Evolutionary conservation across 1,140 invertebrate genomes (phyloP), one percentile per base, ranked within the genome.

Genomic region (Nomia melanderi): DNA sequence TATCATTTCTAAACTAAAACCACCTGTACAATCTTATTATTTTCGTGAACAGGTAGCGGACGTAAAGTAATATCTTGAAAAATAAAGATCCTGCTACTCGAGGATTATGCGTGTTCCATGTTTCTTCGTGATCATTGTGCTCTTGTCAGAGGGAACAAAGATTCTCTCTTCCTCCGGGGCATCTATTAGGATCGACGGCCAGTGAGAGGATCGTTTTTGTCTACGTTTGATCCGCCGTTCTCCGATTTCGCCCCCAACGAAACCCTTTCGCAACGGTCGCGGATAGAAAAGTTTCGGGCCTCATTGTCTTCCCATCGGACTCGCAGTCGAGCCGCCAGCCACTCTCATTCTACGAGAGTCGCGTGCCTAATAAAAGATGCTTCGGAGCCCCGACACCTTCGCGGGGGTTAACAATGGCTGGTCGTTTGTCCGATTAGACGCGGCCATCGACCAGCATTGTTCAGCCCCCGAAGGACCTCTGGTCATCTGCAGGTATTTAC

Each of bases 371-470:
- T 86, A 80, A 83, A 81, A 82, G 67, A 74, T 39, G 50, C 65
- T 79, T 50, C 14, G 60, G 50, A 77, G 50, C 8, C 23, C 70
- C 75, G 71, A 78, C 82, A 85, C 79, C 70, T 85, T 84, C 56
- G 71, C 79, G 64, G 29, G 56, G 75, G 65, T 81, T 78, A 87
- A 88, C 82, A 87, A 88, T 71, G 79, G 71, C 66, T 56, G 53
- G 85, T 88, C 85, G 85, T 90, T 89, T 87, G 87, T 88, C 74
- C 86, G 83, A 90, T 89, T 90, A 80, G 90, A 86, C 79, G 56
- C 87, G 88, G 87, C 83, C 79, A 90, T 90, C 85, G 86, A 71
- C 57, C 36, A 74, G 72, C 77, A 88, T 90, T 90, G 89, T 89
- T 78, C 74, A 67, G 72, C 54, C 74, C 59, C 65, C 85, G 88